These are phyloP conservation scores for Cassiopea xamachana DNA, from an alignment of 30 jellyfish, hydroid and myxozoan species.

Conservation along the genomic window DNA sequence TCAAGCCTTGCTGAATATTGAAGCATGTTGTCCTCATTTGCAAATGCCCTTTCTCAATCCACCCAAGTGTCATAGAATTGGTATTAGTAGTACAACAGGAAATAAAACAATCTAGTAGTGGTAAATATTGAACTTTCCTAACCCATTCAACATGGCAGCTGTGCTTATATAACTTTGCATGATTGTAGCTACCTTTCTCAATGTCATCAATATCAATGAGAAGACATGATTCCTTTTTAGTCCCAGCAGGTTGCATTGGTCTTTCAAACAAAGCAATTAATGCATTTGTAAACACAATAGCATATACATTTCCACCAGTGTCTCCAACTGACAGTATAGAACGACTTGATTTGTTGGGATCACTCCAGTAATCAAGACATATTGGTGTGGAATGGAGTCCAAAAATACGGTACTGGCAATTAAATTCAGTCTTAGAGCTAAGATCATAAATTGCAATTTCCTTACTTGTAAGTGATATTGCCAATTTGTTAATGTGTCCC, in stretches of 20 bases:
- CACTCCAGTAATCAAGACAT: constrained; percentile 83
- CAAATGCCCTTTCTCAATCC: constrained; percentile 80
- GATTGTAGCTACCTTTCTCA: constrained; percentile 53
- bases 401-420: constrained; percentile 81
- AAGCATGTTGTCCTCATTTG: constrained; percentile 78
- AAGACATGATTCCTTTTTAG: constrained; percentile 63
- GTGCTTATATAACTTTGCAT: constrained; percentile 65
- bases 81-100: constrained; percentile 85
- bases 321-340: constrained; percentile 83
- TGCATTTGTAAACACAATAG: constrained; percentile 71
- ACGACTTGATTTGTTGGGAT: constrained; percentile 70
- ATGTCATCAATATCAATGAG: constrained; percentile 61
- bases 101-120: constrained; percentile 83
- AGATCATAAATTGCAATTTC: constrained; percentile 86
- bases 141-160: constrained; percentile 90
- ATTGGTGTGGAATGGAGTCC: constrained; percentile 81
- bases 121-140: constrained; percentile 69
- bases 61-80: constrained; percentile 86
- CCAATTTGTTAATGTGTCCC: constrained; percentile 78
- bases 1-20: constrained; percentile 84
- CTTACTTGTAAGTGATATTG: constrained; percentile 84
- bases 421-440: constrained; percentile 75
- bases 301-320: constrained; percentile 86
- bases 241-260: constrained; percentile 87
- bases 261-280: constrained; percentile 80